Evolutionary conservation across 2,888 invertebrate genomes (phyloP).

Genomic region (Drosophila hamatofila): DNA sequence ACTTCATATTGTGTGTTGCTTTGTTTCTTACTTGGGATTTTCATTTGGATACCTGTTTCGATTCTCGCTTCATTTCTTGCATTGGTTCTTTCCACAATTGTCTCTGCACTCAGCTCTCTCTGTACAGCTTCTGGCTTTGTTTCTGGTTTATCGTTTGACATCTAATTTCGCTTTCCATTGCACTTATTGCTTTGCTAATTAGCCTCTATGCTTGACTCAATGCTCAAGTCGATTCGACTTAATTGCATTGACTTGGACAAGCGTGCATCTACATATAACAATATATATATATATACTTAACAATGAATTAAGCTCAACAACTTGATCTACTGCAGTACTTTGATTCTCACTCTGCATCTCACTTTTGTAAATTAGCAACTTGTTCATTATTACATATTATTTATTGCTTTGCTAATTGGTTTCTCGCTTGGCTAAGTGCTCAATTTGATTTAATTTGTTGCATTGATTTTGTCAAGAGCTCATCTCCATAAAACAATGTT

Average conservation of each 20-base stretch:
- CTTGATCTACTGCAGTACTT: not conserved
- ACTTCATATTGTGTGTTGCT: not conserved
- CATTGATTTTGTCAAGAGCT: no score
- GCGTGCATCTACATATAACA: not conserved
- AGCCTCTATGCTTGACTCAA: not conserved
- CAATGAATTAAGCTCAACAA: not conserved
- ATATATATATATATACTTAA: not conserved
- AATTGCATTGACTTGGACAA: not conserved
- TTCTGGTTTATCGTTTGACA: not conserved
- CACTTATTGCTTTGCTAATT: not conserved
- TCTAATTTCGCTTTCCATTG: not conserved
- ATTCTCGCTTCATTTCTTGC: not conserved
- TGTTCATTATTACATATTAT: no score
- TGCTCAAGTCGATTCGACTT: no score
- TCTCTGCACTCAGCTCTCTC: not conserved
- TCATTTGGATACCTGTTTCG: not conserved
- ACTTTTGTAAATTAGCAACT: no score
- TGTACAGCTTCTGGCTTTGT: not conserved
- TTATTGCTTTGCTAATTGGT: no score
- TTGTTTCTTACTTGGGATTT: not conserved
- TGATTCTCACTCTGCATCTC: not conserved
- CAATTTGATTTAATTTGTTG: no score
- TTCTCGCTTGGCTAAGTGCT: no score
- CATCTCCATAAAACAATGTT: no score
- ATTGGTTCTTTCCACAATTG: not conserved